These are phyloP conservation scores for Hemiscyllium ocellatum DNA, from an alignment of 2,113 vertebrate genomes.

Conservation along the genomic window DNA sequence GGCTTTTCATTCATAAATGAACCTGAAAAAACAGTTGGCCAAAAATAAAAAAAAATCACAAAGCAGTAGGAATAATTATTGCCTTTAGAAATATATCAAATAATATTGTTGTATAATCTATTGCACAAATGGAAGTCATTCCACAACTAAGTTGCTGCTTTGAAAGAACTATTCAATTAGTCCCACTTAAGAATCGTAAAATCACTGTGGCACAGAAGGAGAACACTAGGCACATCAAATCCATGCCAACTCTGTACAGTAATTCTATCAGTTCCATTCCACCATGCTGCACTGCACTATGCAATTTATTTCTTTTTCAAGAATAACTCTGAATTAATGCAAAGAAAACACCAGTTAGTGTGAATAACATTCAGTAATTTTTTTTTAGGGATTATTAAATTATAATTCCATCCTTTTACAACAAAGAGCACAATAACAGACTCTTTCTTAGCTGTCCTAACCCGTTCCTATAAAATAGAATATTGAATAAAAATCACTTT, in stretches of 20 bases:
- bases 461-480: neutral
- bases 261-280: neutral
- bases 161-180: neutral
- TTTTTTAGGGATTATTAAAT: neutral
- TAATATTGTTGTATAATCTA: neutral
- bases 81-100: neutral
- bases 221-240: neutral
- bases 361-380: neutral
- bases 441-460: neutral
- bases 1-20: neutral
- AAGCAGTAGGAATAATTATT: neutral
- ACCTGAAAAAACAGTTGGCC: neutral
- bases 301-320: neutral
- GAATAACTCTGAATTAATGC: neutral
- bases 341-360: neutral
- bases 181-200: neutral
- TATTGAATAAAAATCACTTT: neutral
- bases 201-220: neutral
- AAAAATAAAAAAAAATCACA: neutral
- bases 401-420: neutral
- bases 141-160: neutral
- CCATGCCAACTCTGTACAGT: neutral
- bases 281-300: neutral
- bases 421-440: neutral
- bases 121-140: neutral